Evolutionary conservation across 2,888 invertebrate genomes (phyloP).

Genomic region (Bursaphelenchus okinawaensis): DNA sequence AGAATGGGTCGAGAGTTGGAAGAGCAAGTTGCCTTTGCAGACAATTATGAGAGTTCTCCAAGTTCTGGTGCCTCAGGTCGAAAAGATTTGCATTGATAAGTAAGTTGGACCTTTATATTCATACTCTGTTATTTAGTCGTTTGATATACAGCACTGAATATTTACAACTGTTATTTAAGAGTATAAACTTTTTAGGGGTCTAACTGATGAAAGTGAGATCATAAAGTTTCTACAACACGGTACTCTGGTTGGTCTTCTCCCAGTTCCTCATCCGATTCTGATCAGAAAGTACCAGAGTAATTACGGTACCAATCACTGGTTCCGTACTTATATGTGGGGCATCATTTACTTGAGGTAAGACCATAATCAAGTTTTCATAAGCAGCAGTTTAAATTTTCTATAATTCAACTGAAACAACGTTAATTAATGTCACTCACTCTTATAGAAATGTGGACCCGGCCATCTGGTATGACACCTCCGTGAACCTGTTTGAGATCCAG

Average conservation of each 20-base stretch:
- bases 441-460: constrained; percentile 93
- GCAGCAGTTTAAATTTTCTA: too few relatives aligned
- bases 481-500: constrained; percentile 96
- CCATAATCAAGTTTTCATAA: background rate
- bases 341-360: constrained; percentile 86
- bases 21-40: constrained; percentile 90
- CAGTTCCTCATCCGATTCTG: constrained; percentile 97
- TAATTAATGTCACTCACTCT: constrained; percentile 5
- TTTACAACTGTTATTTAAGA: constrained; percentile 5
- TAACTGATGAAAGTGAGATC: constrained; percentile 98
- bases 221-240: constrained; percentile 97
- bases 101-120: too few relatives aligned
- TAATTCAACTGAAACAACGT: too few relatives aligned
- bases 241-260: constrained; percentile 88
- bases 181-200: constrained; percentile 67
- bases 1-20: constrained; percentile 92
- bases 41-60: constrained; percentile 97
- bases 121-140: background rate
- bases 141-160: background rate
- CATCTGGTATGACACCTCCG: constrained; percentile 98
- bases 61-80: constrained; percentile 97
- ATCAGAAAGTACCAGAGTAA: constrained; percentile 99
- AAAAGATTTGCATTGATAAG: constrained; percentile 99
- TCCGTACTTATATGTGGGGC: constrained; percentile 98
- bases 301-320: constrained; percentile 97